Evolutionary conservation across 2,113 vertebrate species (phyloP).

Genomic region (Anguilla rostrata): DNA sequence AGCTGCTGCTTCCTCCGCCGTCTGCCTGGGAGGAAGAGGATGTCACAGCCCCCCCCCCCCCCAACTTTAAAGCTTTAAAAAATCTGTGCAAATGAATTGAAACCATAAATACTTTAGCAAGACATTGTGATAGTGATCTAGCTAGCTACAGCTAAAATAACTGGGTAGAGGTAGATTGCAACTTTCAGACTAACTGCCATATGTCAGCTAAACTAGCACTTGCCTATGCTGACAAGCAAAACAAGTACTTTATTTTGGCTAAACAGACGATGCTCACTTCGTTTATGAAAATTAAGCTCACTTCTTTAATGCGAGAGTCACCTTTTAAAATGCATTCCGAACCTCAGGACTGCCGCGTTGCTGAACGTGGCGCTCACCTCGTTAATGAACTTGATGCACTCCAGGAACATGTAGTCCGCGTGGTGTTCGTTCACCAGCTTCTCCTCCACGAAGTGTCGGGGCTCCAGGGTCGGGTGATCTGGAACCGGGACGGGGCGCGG

Average conservation of each 20-base stretch:
- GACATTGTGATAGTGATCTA: too few species aligned
- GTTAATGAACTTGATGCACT: slow-evolving; percentile 91
- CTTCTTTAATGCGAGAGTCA: neutral
- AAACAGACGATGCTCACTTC: slow-evolving; percentile 55
- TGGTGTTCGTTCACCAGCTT: slow-evolving; percentile 87
- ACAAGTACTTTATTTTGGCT: too few species aligned
- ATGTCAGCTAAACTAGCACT: too few species aligned
- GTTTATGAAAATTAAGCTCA: slow-evolving; percentile 48
- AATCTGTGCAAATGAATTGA: too few species aligned
- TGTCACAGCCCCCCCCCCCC: neutral
- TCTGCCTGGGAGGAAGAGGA: slow-evolving; percentile 5
- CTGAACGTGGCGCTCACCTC: slow-evolving; percentile 89
- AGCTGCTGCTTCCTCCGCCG: slow-evolving; percentile 17
- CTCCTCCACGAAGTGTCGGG: slow-evolving; percentile 89
- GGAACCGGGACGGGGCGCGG: slow-evolving; percentile 7
- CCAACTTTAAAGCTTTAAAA: neutral
- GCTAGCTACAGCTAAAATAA: too few species aligned
- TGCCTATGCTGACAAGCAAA: too few species aligned
- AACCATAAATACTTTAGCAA: too few species aligned
- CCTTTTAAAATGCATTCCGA: neutral
- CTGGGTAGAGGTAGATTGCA: too few species aligned
- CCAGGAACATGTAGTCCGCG: slow-evolving; percentile 93
- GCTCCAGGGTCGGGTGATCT: slow-evolving; percentile 89
- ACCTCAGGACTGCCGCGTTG: slow-evolving; percentile 63
- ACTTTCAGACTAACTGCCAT: too few species aligned